Evolutionary conservation across 2,888 invertebrate species (phyloP).

Genomic region (Hemicrepidius hirtus): DNA sequence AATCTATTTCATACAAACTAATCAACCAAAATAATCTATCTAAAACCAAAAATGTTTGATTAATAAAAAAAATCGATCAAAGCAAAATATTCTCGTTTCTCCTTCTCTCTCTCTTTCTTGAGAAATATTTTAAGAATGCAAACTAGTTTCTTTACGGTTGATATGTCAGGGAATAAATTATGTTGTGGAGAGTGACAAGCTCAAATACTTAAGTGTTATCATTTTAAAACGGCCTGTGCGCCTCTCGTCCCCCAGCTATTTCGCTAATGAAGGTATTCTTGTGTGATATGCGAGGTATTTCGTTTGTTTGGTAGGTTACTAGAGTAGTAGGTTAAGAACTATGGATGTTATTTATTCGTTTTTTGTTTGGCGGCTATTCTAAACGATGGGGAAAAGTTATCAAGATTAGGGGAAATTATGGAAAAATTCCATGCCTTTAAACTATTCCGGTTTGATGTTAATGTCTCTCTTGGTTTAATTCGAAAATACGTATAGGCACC

Average conservation of each 20-base stretch:
- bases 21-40: too few relatives aligned
- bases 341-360: not conserved
- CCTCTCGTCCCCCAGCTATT: not conserved
- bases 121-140: slow-evolving; percentile 6
- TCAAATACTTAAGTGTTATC: slow-evolving; percentile 35
- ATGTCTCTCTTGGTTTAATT: too few relatives aligned
- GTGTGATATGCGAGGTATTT: slow-evolving; percentile 18
- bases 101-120: slow-evolving; percentile 4
- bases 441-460: too few relatives aligned
- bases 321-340: slow-evolving; percentile 12
- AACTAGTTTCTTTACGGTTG: slow-evolving; percentile 26
- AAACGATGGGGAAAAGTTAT: too few relatives aligned
- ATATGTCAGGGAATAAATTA: slow-evolving; percentile 31
- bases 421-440: too few relatives aligned
- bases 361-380: too few relatives aligned
- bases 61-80: too few relatives aligned
- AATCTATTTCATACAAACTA: too few relatives aligned
- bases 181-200: slow-evolving; percentile 33
- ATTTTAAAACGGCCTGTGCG: slow-evolving; percentile 31
- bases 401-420: too few relatives aligned
- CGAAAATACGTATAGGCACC: too few relatives aligned
- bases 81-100: not conserved
- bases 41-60: too few relatives aligned
- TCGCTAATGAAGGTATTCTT: slow-evolving; percentile 30
- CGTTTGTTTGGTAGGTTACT: slow-evolving; percentile 14